Evolutionary conservation across 53 echinoderm and acorn worm genomes (phyloP), one percentile per base, ranked within the genome.

Genomic region (Henricia sp.): DNA sequence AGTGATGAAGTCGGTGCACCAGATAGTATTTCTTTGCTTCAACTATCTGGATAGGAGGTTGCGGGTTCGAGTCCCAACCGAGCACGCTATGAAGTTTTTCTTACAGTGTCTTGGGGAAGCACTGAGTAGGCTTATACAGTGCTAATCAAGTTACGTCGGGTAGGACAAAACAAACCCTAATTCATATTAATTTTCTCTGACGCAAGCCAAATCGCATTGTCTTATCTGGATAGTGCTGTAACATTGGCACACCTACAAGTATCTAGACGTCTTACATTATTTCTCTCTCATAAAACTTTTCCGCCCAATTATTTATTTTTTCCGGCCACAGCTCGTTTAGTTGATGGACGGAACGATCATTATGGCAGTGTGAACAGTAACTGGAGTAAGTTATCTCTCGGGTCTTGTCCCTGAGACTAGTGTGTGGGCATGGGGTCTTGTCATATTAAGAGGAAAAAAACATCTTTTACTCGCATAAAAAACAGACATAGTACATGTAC

Each of bases 281-380:
- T 16, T 68, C 23, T 68, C n/a, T 68, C 41, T 41, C 23, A 40
- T 68, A 39, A 68, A 68, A 26, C 26, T 27, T 77, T 77, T 6
- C 56, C 35, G 34, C 40, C 55, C 55, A 37, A 37, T 67, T 25
- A 39, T 12, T 68, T 68, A n/a, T n/a, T n/a, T 30, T 86, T 63
- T 86, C 53, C 41, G 66, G 40, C 75, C 67, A 86, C 92, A 92
- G 92, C 92, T 88, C 92, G 92, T 54, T 92, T 92, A 71, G 84
- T 88, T 85, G 92, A 92, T 88, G 92, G 92, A 41, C 63, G 85
- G 64, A 88, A 85, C 70, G 92, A 88, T 88, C 78, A 78, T 92
- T 92, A 88, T 88, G 92, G 88, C 88, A 85, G 88, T 88, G 92
- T 92, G 57, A 88, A 92, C 88, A 88, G 92, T 92, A 92, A 92